phyloP scores from a whole-genome alignment of 2,797 vertebrate species.

The Melanotaenia trifasciata region DNA sequence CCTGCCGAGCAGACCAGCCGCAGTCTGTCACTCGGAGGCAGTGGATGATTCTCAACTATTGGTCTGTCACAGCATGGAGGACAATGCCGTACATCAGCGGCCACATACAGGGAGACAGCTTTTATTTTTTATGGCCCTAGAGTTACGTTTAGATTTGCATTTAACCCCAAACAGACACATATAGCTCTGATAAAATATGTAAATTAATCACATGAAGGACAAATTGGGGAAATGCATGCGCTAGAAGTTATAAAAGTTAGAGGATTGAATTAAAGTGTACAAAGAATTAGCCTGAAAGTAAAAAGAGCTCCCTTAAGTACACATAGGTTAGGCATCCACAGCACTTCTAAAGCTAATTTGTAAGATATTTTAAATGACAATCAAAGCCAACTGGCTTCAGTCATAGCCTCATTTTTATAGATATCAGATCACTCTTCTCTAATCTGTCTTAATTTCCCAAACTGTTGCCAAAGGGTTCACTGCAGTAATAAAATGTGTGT shows the following conservation, averaged over 20 bases:
- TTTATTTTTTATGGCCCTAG: constrained; percentile 9
- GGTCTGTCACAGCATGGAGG: constrained; percentile 21
- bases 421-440: background rate
- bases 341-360: background rate
- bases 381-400: background rate
- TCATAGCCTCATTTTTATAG: background rate
- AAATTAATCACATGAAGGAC: no score
- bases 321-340: background rate
- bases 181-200: background rate
- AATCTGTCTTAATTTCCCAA: background rate
- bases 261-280: no score
- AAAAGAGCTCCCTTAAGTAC: no score
- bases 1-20: constrained; percentile 47
- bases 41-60: constrained; percentile 42
- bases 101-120: constrained; percentile 16
- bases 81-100: constrained; percentile 15
- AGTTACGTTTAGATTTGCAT: constrained; percentile 25
- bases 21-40: constrained; percentile 65
- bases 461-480: background rate
- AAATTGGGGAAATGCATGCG: no score
- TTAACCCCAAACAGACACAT: background rate
- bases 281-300: background rate
- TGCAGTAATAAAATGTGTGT: background rate
- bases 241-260: no score
- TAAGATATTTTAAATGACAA: background rate